A percentile compares a stretch with the other conserved stretches of the same genome.
Conservation (phyloP, 2,888 invertebrate genomes). For the Endomychus coccineus region DNA sequence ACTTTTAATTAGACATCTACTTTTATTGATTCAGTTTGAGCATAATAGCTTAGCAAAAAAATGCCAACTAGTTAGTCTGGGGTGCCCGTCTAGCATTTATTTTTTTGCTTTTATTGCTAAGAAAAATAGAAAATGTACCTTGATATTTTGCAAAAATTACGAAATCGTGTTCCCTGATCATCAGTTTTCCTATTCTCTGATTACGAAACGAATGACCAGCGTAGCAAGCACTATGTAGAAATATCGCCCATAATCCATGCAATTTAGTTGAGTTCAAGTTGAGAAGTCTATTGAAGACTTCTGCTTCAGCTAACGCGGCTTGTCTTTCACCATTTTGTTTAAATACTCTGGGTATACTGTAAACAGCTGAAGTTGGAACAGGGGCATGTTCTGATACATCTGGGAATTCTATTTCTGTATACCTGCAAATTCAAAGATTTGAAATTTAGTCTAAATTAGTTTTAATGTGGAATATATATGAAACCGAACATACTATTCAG, state of each 20-base stretch:
- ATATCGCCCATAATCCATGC: constrained; percentile 33
- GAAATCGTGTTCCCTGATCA: constrained; percentile 40
- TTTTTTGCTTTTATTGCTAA: too few species aligned
- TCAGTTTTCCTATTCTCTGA: constrained; percentile 35
- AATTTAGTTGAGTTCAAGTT: constrained; percentile 20
- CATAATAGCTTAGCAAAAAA: too few species aligned
- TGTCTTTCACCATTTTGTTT: constrained; percentile 33
- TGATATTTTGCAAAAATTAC: constrained; percentile 34
- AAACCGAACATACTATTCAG: too few species aligned
- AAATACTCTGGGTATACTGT: constrained; percentile 34
- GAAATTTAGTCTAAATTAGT: too few species aligned
- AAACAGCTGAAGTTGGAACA: constrained; percentile 24
- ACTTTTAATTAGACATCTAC: too few species aligned
- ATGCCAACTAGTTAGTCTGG: too few species aligned
- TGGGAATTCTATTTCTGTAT: constrained; percentile 37
- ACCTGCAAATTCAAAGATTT: constrained; percentile 30
- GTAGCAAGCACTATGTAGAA: constrained; percentile 37
- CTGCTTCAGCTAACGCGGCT: constrained; percentile 33
- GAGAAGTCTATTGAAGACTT: constrained; percentile 30
- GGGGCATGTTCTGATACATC: constrained; percentile 17
- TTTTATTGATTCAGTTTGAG: too few species aligned
- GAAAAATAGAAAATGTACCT: constrained; percentile 28
- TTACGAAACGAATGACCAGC: constrained; percentile 36
- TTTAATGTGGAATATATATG: too few species aligned
- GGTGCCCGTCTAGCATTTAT: too few species aligned